Evolutionary conservation across 1,140 invertebrate genomes (phyloP).

Genomic region (Himalopsyche phryganea): DNA sequence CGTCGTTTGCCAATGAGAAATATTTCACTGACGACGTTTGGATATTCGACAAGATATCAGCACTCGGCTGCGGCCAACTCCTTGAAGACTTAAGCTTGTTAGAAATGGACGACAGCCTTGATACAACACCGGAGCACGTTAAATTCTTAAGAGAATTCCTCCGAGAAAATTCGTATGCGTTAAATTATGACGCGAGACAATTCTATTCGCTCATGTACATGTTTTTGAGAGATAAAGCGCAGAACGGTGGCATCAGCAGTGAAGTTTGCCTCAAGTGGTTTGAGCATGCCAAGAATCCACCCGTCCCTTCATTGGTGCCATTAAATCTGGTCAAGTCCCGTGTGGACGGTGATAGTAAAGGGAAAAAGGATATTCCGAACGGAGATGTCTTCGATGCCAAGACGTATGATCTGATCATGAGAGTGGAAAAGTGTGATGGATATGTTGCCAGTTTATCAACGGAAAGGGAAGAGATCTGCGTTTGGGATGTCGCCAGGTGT

Average conservation of each 20-base stretch:
- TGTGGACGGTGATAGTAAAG: slow-evolving; percentile 31
- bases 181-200: slow-evolving; percentile 72
- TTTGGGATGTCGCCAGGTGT: slow-evolving; percentile 70
- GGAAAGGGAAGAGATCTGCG: slow-evolving; percentile 69
- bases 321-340: slow-evolving; percentile 41
- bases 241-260: slow-evolving; percentile 39
- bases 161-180: slow-evolving; percentile 60
- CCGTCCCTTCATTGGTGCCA: slow-evolving; percentile 53
- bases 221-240: slow-evolving; percentile 50
- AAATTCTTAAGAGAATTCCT: slow-evolving; percentile 62
- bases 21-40: slow-evolving; percentile 65
- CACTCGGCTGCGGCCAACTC: slow-evolving; percentile 61
- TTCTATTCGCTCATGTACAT: slow-evolving; percentile 66
- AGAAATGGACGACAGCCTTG: slow-evolving; percentile 37
- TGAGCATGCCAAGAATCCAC: slow-evolving; percentile 47
- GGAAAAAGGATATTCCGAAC: slow-evolving; percentile 42
- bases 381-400: slow-evolving; percentile 47
- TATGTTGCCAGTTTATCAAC: slow-evolving; percentile 72
- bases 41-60: slow-evolving; percentile 72
- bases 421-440: slow-evolving; percentile 56
- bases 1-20: slow-evolving; percentile 42
- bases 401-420: slow-evolving; percentile 53
- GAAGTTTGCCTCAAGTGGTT: slow-evolving; percentile 46
- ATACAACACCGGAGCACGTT: slow-evolving; percentile 54
- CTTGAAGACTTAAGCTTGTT: slow-evolving; percentile 63